These are phyloP conservation scores for Ciona savignyi DNA, from an alignment of 23 tunicate genomes.

Conservation along the genomic window DNA sequence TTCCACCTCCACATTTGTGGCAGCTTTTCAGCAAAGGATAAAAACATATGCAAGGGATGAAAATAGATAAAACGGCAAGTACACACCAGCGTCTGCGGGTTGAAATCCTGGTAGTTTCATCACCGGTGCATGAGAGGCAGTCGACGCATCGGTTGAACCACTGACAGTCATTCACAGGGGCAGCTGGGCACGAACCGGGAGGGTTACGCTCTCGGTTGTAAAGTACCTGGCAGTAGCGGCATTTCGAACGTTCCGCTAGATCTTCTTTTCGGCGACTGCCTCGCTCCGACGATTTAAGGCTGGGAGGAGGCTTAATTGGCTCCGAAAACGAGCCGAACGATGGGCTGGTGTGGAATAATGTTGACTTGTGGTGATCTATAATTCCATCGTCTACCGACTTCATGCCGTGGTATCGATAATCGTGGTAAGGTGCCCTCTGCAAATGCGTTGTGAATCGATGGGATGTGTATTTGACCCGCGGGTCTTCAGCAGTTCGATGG, in stretches of 20 bases:
- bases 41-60: constrained; percentile 69
- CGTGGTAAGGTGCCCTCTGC: constrained; percentile 1
- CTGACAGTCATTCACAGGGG: constrained; percentile 58
- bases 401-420: constrained; percentile 11
- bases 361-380: constrained; percentile 8
- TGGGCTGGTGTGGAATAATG: constrained; percentile 4
- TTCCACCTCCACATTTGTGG: constrained; percentile 71
- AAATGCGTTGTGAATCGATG: constrained; percentile 8
- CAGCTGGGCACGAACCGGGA: constrained; percentile 83
- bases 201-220: constrained; percentile 70
- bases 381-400: constrained; percentile 15
- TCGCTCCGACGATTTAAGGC: neutral
- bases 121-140: constrained; percentile 53
- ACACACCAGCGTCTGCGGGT: constrained; percentile 39
- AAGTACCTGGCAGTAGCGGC: constrained; percentile 67
- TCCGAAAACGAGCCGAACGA: constrained; percentile 20
- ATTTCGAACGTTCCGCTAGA: constrained; percentile 65
- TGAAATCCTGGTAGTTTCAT: neutral
- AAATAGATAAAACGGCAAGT: constrained; percentile 39
- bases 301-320: neutral
- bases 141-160: constrained; percentile 19
- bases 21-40: constrained; percentile 69
- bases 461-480: constrained; percentile 2
- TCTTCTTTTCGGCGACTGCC: constrained; percentile 43
- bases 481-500: neutral